Evolutionary conservation across 92 coral and sea anemone species (phyloP), one percentile per base, ranked within the genome.

Genomic region (Parazoanthus darwini): DNA sequence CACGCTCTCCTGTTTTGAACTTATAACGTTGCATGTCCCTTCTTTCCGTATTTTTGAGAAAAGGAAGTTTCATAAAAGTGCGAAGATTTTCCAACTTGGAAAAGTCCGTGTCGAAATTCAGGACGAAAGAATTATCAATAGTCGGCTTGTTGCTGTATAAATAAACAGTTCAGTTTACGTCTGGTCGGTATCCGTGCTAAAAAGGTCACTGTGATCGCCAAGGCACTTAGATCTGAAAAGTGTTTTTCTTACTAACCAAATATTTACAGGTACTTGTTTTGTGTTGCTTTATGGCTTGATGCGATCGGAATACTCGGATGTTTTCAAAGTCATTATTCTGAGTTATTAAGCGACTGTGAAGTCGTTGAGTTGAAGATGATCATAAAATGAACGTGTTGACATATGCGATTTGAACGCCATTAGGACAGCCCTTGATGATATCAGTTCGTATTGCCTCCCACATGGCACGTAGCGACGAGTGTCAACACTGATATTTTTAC

Each of bases 331-430:
- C 73, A 54, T 80, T 67, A 33, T 80, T 80, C 38, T 36, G 67
- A 58, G n/a, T 54, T 29, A 79, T 54, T 54, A 54, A 54, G 59
- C n/a, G 25, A 58, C 67, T 80, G 67, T 35, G 72, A 80, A 80
- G 46, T 80, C 65, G 85, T 58, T 58, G 85, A 80, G 85, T 58
- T 80, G 71, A 80, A 80, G 80, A 80, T 56, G 16, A 15, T 54
- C 46, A 80, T 80, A n/a, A 58, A 58, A 14, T 56, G 20, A 1
- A 54, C 25, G 36, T 9, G 85, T 58, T 80, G 85, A 80, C 85
- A 80, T 3, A 80, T 80, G 43, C 72, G 73, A 16, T 36, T 33
- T 56, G 36, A 6, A 58, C 72, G 33, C 48, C 50, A 54, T 80
- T 80, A 58, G 44, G 26, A 59, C 85, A 20, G 15, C 58, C 8